Percentiles rank a stretch among this genome's conserved stretches.
These are phyloP conservation scores for Polyergus mexicanus DNA, from an alignment of 1,140 invertebrate species.

Conservation along the genomic window DNA sequence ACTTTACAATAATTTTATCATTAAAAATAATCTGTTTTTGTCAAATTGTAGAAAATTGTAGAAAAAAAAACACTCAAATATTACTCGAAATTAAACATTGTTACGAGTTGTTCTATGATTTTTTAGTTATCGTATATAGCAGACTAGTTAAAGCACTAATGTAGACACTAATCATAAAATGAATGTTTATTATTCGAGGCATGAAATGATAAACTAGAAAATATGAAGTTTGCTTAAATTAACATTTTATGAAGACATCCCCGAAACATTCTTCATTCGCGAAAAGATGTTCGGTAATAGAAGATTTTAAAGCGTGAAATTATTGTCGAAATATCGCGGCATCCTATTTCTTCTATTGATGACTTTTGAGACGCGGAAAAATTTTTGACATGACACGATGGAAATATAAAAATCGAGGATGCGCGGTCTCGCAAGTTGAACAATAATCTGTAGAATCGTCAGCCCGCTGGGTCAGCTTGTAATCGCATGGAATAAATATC, in stretches of 20 bases:
- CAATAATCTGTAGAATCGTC: slow-evolving; percentile 55
- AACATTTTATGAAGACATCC: not conserved
- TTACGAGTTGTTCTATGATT: not conserved
- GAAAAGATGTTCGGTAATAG: not conserved
- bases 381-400: not conserved
- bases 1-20: not conserved
- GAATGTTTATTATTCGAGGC: not conserved
- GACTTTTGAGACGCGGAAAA: not conserved
- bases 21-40: not conserved
- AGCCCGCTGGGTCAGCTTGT: slow-evolving; percentile 31
- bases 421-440: slow-evolving; percentile 60
- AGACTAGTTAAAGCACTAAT: not conserved
- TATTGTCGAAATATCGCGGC: not conserved
- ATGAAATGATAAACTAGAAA: not conserved
- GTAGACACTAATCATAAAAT: slow-evolving; percentile 9
- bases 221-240: not conserved
- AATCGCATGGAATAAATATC: slow-evolving; percentile 42
- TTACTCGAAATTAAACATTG: not conserved
- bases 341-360: not conserved
- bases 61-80: not conserved
- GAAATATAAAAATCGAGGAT: slow-evolving; percentile 58
- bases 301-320: not conserved
- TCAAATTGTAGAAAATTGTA: too few species aligned
- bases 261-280: not conserved
- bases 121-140: not conserved